Evolutionary conservation across 2,888 invertebrate genomes (phyloP), one percentile per base, ranked within the genome.

Genomic region (Ochropleura plecta): DNA sequence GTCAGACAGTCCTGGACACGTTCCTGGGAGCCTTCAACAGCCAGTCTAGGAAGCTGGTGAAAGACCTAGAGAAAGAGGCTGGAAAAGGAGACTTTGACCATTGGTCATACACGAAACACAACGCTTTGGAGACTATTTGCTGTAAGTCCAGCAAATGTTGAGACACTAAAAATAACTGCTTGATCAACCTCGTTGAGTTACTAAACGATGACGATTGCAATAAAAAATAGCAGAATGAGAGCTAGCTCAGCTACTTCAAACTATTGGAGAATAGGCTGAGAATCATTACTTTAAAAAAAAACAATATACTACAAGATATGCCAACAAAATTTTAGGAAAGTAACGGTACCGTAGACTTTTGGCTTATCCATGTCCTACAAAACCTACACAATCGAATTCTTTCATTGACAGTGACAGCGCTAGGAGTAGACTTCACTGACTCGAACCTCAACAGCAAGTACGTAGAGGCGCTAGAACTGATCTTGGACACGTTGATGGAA

Each of bases 91-190:
- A 89, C 1, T 95, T 95, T 65, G 94, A 95, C 59, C 94, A 94
- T 59, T 93, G 92, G 93, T 90, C 87, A 0, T 94, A 94, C 59
- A 94, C 93, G 0, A 86, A 92, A 46, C 92, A 92, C 68, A 94
- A 94, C 69, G 92, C 94, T 4, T 84, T 95, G 82, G 94, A 95
- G 77, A 94, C 95, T 51, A 94, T 95, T 79, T 95, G 95, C 79
- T 88, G 95, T 95, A 81, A 92, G 94, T 90, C 57, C 65, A n/a
- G 7, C 14, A 30, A n/a, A 40, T 59, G 18, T 20, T 14, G 30
- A 9, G 1, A 40, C 0, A 40, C 4, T 20, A 20, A 12, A 16
- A 40, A 16, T 40, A 40, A 59, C 14, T 30, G 30, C 3, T 30
- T 14, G 30, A 14, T 16, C n/a, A 30, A 57, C 20, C 14, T 30